Evolutionary conservation across 1,140 invertebrate species (phyloP), one percentile per base, ranked within the genome.

Genomic region (Pseudomyrmex pallidus): DNA sequence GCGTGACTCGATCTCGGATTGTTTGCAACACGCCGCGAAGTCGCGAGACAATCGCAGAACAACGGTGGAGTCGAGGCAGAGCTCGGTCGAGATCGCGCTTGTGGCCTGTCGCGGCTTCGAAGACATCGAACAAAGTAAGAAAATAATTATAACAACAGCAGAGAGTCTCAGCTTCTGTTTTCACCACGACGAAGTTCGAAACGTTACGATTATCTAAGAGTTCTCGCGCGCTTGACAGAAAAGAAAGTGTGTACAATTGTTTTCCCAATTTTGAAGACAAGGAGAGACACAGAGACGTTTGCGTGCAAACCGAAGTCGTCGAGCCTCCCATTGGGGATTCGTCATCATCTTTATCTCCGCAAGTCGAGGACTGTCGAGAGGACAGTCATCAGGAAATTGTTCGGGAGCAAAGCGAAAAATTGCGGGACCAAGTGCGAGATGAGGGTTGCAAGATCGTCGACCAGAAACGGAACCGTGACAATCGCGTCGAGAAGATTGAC

Each of bases 71-170:
- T 20, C 50, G 13, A 86, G 83, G 66, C 86, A 89, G 54, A 67
- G 48, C 62, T 91, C 90, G 44, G 20, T 85, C 9, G 90, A 90
- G 82, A 67, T 91, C 56, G 90, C 86, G 9, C 59, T 83, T 5
- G 56, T 87, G 44, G 66, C 57, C 1, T 85, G 57, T 44, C 48
- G 12, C n/a, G n/a, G 5, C 13, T 62, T 48, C 70, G 17, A 46
- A 54, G 25, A 4, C 12, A 8, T 35, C 44, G 25, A 64, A 44
- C 62, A 67, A 77, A 67, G 74, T 77, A 54, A 77, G 70, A 64
- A 74, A 4, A 54, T 59, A 68, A 20, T 73, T 22, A 10, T 57
- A 44, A 59, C 9, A 44, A 59, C 9, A 25, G 22, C 25, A 35
- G 4, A 5, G 25, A 5, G 0, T 35, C 25, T 3, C 5, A 35